Base-by-base conservation (phyloP, 2,113 vertebrate genomes). In the Callorhinus ursinus region DNA sequence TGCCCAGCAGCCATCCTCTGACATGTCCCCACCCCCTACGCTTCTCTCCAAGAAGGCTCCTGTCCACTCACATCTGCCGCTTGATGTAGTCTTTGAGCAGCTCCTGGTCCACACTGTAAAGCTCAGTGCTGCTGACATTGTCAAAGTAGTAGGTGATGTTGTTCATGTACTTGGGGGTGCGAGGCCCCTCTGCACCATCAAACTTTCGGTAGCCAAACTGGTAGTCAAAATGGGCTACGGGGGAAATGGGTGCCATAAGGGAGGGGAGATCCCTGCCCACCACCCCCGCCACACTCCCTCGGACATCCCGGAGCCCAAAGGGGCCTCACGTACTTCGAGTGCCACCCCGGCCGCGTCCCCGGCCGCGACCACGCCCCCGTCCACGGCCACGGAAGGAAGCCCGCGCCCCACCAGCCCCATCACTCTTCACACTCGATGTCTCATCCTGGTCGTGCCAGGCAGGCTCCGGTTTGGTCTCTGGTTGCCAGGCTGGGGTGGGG, bases 41-140 rank as follows among this genome's bases (percentile, higher is more conserved):
- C 10, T 1, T 28, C 28, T 15, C 55, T 72, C 53, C 8, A 28
- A 81, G 63, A 42, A 82, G 24, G 3, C 22, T 33, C 53, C 92
- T 1, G 1, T 7, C 1, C 79, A 98, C 99, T 99, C 98, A 99
- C 99, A 99, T 99, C 98, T 99, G 99, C 61, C 99, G 99, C 98
- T 99, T 99, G 98, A 99, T 99, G 98, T 99, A 99, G 98, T 99
- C 99, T 97, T 99, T 99, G 72, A 99, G 99, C 97, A 99, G 99
- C 95, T 99, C 99, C 98, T 99, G 99, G 97, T 99, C 99, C 83
- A 99, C 99, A 0, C 99, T 98, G 98, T 99, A 99, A 2, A 99
- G 98, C 93, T 99, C 99, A 0, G 99, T 99, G 95, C 99, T 99
- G 99, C 99, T 99, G 99, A 99, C 99, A 97, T 99, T 99, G 99